Conservation (phyloP, 2,888 invertebrate genomes). For the Nebria salina region DNA sequence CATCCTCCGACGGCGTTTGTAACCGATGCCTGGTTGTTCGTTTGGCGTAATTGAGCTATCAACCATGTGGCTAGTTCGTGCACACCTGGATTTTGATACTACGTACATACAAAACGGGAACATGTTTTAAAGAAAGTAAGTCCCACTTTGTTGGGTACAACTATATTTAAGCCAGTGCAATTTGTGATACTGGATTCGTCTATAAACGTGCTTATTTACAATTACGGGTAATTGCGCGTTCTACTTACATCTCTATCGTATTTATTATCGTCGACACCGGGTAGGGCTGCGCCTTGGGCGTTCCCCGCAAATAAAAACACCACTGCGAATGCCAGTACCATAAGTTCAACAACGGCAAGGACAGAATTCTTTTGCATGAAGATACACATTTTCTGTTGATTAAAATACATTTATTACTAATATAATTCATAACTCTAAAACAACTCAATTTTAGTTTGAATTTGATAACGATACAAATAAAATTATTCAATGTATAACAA, state of each 20-base stretch:
- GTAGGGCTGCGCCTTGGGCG: conserved; percentile 26
- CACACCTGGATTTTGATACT: conserved; percentile 54
- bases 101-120: conserved; percentile 2
- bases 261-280: conserved; percentile 41
- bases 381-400: conserved; percentile 17
- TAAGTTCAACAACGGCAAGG: conserved; percentile 11
- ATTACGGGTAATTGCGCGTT: background rate
- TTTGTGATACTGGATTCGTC: background rate
- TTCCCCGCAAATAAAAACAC: conserved; percentile 7
- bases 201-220: no score
- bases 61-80: conserved; percentile 59
- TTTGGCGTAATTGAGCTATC: conserved; percentile 55
- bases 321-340: background rate
- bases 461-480: no score
- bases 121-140: background rate
- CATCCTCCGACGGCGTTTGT: conserved; percentile 64
- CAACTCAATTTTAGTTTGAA: no score
- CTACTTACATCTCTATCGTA: conserved; percentile 48
- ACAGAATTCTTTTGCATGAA: conserved; percentile 19
- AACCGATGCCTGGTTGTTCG: conserved; percentile 44
- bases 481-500: no score
- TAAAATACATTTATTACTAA: background rate
- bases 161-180: background rate
- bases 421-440: no score
- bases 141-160: background rate